A percentile compares a stretch with the other conserved stretches of the same genome.
phyloP scores from a whole-genome alignment of 1,140 invertebrate genomes.

The Plectrocnemia conspersa region DNA sequence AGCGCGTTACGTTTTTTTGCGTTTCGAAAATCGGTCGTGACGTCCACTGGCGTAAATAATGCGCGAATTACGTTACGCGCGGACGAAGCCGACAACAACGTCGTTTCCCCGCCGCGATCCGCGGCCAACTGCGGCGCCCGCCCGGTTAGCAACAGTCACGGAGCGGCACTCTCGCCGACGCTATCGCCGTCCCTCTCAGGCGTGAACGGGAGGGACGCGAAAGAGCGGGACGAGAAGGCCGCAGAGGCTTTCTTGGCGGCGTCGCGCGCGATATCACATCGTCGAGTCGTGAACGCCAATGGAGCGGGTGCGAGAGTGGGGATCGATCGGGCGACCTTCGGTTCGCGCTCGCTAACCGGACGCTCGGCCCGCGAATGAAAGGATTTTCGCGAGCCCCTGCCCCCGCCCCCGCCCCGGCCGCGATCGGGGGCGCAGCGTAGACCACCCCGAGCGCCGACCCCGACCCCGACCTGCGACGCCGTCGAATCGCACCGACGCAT shows the following conservation, averaged over 20 bases:
- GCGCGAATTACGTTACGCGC: neutral
- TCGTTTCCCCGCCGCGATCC: too few species aligned
- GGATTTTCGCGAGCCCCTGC: neutral
- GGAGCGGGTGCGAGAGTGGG: slow-evolving; percentile 21
- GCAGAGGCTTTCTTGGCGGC: slow-evolving; percentile 2
- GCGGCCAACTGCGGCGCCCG: slow-evolving; percentile 5
- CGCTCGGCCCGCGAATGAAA: neutral
- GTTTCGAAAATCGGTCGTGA: neutral
- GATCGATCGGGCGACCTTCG: neutral
- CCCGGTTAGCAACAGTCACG: slow-evolving; percentile 26
- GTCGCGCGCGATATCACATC: slow-evolving; percentile 24
- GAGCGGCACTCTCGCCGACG: neutral
- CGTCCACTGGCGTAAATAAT: neutral
- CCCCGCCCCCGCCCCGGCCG: neutral
- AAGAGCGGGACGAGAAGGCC: neutral
- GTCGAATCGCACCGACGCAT: neutral
- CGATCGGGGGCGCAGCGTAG: too few species aligned
- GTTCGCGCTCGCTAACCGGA: neutral
- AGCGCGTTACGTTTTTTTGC: too few species aligned
- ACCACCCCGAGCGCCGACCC: neutral
- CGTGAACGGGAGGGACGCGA: slow-evolving; percentile 4
- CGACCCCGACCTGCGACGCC: neutral
- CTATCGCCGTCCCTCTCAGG: neutral
- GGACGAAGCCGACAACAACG: too few species aligned
- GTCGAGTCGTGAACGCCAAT: slow-evolving; percentile 26